Conservation (phyloP, 1,140 invertebrate genomes). For the Diorhabda elongata region DNA sequence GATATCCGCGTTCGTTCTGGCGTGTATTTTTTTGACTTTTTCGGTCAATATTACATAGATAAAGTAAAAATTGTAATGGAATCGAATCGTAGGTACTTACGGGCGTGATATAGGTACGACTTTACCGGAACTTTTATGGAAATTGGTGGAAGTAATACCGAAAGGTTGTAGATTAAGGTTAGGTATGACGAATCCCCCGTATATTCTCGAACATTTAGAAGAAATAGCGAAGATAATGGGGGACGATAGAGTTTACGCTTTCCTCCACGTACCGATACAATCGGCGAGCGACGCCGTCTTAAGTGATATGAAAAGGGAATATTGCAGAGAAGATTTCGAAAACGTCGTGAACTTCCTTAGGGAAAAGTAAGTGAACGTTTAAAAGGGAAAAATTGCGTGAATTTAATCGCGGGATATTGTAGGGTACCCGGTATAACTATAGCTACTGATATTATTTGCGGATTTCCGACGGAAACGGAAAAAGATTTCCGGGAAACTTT, state of each 20-base stretch:
- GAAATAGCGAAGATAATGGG: conserved; percentile 86
- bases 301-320: conserved; percentile 95
- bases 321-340: conserved; percentile 83
- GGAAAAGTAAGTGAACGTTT: conserved; percentile 53
- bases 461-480: conserved; percentile 95
- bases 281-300: conserved; percentile 92
- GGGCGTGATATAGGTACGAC: conserved; percentile 89
- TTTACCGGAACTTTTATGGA: conserved; percentile 80
- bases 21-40: too few relatives aligned
- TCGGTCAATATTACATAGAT: too few relatives aligned
- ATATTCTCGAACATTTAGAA: conserved; percentile 91
- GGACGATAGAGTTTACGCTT: conserved; percentile 89
- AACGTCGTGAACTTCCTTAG: conserved; percentile 82
- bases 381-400: not conserved
- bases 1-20: too few relatives aligned
- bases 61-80: not conserved
- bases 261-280: conserved; percentile 96
- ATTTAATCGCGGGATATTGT: not conserved
- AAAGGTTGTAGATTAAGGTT: conserved; percentile 82
- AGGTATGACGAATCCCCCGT: conserved; percentile 98
- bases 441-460: conserved; percentile 97
- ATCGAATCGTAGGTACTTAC: conserved; percentile 68
- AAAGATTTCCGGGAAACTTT: conserved; percentile 88
- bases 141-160: conserved; percentile 87
- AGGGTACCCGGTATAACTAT: conserved; percentile 87